Evolutionary conservation across 1,140 invertebrate species (phyloP).

Genomic region (Lasioglossum albipes): DNA sequence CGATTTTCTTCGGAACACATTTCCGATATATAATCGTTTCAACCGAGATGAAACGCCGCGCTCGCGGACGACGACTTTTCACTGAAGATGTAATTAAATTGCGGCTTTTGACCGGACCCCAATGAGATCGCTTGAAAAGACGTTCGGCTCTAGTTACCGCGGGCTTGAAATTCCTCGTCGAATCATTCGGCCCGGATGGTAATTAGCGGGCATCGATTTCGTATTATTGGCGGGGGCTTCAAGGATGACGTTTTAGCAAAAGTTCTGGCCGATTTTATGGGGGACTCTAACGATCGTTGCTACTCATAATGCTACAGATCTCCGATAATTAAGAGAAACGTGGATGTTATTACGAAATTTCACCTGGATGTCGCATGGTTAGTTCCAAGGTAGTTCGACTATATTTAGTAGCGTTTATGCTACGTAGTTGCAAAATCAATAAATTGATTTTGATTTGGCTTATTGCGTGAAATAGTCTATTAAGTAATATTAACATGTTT

Average conservation of each 20-base stretch:
- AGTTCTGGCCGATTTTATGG: not conserved
- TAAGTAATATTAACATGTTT: no score
- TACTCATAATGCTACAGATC: not conserved
- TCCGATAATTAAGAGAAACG: not conserved
- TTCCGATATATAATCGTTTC: not conserved
- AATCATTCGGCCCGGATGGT: not conserved
- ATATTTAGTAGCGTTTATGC: no score
- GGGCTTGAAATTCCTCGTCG: not conserved
- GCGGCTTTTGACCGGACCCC: not conserved
- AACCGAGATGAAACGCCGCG: not conserved
- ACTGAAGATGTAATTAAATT: not conserved
- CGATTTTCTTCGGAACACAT: not conserved
- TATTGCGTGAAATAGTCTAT: no score
- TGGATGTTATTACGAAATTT: not conserved
- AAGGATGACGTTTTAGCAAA: not conserved
- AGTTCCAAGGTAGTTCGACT: no score
- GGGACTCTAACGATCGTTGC: not conserved
- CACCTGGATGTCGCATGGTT: no score
- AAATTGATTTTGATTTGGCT: no score
- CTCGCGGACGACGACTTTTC: not conserved
- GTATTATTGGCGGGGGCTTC: not conserved
- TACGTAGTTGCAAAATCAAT: no score
- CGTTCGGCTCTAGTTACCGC: not conserved
- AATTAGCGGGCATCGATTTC: slow-evolving; percentile 20
- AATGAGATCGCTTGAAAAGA: not conserved